These are phyloP conservation scores for Ylistrum balloti DNA, from an alignment of 1,140 invertebrate species.

Conservation along the genomic window DNA sequence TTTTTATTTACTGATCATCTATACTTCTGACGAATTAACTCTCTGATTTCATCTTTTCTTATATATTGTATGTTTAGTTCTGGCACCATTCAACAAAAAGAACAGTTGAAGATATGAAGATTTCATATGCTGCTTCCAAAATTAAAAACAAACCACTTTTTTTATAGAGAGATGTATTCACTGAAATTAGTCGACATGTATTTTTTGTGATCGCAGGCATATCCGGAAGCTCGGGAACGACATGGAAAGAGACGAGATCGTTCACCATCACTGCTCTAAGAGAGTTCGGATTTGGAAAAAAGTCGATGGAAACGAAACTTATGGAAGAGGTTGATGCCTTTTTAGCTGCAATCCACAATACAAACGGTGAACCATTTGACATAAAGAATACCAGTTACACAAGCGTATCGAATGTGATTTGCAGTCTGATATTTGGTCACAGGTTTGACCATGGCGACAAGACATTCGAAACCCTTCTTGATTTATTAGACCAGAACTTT, in stretches of 20 bases:
- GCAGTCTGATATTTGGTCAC: constrained; percentile 93
- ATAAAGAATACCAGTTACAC: constrained; percentile 44
- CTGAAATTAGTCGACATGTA: too few relatives aligned
- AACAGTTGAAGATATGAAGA: too few relatives aligned
- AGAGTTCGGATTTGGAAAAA: constrained; percentile 89
- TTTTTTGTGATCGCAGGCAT: not conserved
- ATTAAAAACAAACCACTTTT: too few relatives aligned
- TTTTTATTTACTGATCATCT: too few relatives aligned
- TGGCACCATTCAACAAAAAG: too few relatives aligned
- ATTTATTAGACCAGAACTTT: constrained; percentile 19
- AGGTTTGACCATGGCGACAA: constrained; percentile 86
- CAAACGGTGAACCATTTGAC: constrained; percentile 33
- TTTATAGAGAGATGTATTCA: too few relatives aligned
- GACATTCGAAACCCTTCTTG: constrained; percentile 49
- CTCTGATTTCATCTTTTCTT: too few relatives aligned
- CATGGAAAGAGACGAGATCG: not conserved
- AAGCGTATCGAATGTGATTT: constrained; percentile 96
- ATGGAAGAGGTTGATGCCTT: constrained; percentile 80
- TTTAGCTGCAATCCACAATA: constrained; percentile 28
- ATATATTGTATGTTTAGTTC: too few relatives aligned
- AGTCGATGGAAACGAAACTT: constrained; percentile 88
- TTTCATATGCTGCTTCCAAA: too few relatives aligned
- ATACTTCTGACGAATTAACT: too few relatives aligned
- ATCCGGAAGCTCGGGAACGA: not conserved
- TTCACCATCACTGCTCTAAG: constrained; percentile 85